Conservation (phyloP, 2,888 invertebrate genomes). For the Palloptera scutellata region DNA sequence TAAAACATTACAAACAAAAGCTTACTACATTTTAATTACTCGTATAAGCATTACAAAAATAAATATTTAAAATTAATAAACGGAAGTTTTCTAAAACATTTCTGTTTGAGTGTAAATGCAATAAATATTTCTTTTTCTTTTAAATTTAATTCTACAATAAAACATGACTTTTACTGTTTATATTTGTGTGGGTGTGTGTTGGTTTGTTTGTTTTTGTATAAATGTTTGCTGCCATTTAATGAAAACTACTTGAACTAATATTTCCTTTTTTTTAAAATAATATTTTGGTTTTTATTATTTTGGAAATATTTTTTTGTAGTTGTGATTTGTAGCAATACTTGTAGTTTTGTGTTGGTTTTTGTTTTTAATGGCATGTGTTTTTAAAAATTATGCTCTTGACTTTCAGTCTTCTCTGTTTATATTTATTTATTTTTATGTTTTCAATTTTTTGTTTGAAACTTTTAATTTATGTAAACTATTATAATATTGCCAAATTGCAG, state of each 20-base stretch:
- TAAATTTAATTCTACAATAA: too few relatives aligned
- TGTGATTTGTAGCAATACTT: not conserved
- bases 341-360: not conserved
- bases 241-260: too few relatives aligned
- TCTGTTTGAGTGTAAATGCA: not conserved
- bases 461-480: not conserved
- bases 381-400: slow-evolving; percentile 11
- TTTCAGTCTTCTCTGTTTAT: slow-evolving; percentile 27
- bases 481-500: not conserved
- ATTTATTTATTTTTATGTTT: slow-evolving; percentile 7
- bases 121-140: not conserved
- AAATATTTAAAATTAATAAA: too few relatives aligned
- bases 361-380: not conserved
- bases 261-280: too few relatives aligned
- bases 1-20: not conserved
- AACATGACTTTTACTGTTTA: too few relatives aligned
- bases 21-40: not conserved
- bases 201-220: too few relatives aligned
- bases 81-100: not conserved
- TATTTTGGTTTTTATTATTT: not conserved
- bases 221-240: too few relatives aligned
- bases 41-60: not conserved
- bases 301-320: not conserved
- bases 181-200: too few relatives aligned
- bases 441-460: not conserved